Base-by-base conservation (phyloP, 1,140 invertebrate species). In the Lepidurus couesii region DNA sequence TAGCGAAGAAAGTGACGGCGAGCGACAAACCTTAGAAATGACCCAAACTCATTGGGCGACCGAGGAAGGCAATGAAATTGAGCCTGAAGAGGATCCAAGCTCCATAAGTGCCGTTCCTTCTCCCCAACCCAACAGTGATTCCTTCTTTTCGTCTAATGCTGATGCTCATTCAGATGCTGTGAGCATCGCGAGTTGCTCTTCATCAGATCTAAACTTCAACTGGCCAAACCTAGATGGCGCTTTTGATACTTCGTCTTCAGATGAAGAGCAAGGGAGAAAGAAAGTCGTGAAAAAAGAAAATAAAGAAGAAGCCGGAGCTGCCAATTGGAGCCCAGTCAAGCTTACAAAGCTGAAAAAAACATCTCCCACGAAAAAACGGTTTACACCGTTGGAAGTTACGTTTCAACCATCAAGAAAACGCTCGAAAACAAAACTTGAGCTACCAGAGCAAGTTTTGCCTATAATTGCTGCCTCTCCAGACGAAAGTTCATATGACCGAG, bases 11-110 rank as follows among this genome's bases (percentile, higher is more conserved):
- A 75, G 80, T 80, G 82, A 81, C 42, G 82, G 83, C 16, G 82
- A 82, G 21, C 73, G 81, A 7, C 79, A 82, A 79, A 82, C 78
- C 21, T 78, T 83, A 78, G 82, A 85, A 80, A 83, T 86, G 83
- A 82, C 85, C 73, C 83, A 85, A 78, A 80, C 42, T 42, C 74
- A 84, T 26, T 80, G 81, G 79, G 80, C 81, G 16, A 80, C 79
- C 26, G 79, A 81, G 24, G 81, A 81, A n/a, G 80, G 81, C 42
- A 76, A 79, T 42, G 77, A 65, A 7, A 21, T 7, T 73, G 43
- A n/a, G 24, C 24, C 26, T 75, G 16, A 73, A 75, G n/a, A 78
- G 77, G 44, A 45, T 16, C 21, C 45, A 47, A 11, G 53, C 43
- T n/a, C 74, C 45, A 13, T 75, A 45, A 73, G 44, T 77, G 7